Evolutionary conservation across 2,113 vertebrate genomes (phyloP).

Genomic region (Cololabis saira): DNA sequence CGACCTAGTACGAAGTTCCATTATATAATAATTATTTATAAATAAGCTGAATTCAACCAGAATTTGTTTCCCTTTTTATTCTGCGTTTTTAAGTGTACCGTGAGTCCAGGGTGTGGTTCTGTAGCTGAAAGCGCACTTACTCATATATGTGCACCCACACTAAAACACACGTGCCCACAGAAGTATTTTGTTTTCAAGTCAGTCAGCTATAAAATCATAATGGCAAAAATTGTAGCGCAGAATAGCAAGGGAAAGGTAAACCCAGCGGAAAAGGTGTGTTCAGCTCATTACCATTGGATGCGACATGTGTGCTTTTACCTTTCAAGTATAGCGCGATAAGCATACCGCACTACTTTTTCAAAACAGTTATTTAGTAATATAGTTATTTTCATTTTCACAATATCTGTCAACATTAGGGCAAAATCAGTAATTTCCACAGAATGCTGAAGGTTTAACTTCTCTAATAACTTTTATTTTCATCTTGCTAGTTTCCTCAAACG

Average conservation of each 20-base stretch:
- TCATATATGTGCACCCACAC: slow-evolving; percentile 44
- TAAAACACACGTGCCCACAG: slow-evolving; percentile 45
- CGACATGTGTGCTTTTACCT: neutral
- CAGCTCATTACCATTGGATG: neutral
- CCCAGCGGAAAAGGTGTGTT: neutral
- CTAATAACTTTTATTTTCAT: no score
- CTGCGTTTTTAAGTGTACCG: slow-evolving; percentile 47
- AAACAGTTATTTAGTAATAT: no score
- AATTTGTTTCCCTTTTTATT: slow-evolving; percentile 45
- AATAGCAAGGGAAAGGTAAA: slow-evolving; percentile 4
- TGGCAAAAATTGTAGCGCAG: slow-evolving; percentile 18
- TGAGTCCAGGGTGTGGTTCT: slow-evolving; percentile 71
- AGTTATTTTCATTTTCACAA: no score
- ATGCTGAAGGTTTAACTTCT: no score
- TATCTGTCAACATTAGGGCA: no score
- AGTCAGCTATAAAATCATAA: slow-evolving; percentile 46
- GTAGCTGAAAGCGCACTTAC: slow-evolving; percentile 33
- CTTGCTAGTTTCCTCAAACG: no score
- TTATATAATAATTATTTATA: no score
- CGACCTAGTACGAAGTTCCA: slow-evolving; percentile 29
- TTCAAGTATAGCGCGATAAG: neutral
- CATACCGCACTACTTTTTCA: no score
- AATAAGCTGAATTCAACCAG: slow-evolving; percentile 51
- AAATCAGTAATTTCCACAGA: no score
- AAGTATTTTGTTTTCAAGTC: slow-evolving; percentile 50